These are phyloP conservation scores for Apogon hyalosoma DNA, from an alignment of 2,797 vertebrate genomes.

Conservation along the genomic window DNA sequence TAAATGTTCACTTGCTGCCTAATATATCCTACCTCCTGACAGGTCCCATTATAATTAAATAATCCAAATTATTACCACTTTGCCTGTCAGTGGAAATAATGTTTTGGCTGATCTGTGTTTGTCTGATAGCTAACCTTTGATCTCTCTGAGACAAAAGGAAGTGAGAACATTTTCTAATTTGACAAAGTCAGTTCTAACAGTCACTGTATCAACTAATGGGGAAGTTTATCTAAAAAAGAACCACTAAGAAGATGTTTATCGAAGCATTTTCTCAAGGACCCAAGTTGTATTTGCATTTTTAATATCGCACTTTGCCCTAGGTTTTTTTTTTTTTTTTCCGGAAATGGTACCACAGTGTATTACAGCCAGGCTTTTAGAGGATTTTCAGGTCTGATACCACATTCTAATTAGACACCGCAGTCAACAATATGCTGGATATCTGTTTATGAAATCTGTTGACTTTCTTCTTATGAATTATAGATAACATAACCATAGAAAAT, in stretches of 20 bases:
- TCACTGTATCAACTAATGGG: conserved; percentile 16
- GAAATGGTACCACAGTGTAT: conserved; percentile 34
- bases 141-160: conserved; percentile 10
- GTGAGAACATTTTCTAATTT: conserved; percentile 24
- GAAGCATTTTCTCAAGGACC: conserved; percentile 36
- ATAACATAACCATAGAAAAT: conserved; percentile 33
- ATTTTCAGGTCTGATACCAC: conserved; percentile 55
- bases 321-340: conserved; percentile 35
- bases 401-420: conserved; percentile 52
- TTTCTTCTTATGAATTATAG: conserved; percentile 50
- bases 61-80: too few relatives aligned
- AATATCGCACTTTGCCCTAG: conserved; percentile 56
- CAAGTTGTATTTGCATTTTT: conserved; percentile 50
- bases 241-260: conserved; percentile 39
- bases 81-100: too few relatives aligned
- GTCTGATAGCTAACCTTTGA: conserved; percentile 1
- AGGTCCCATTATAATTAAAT: too few relatives aligned
- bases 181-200: conserved; percentile 11
- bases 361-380: conserved; percentile 27
- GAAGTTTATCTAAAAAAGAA: conserved; percentile 42
- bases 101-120: too few relatives aligned
- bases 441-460: conserved; percentile 56
- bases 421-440: conserved; percentile 48
- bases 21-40: too few relatives aligned
- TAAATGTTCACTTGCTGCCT: too few relatives aligned